Evolutionary conservation across 2,888 invertebrate genomes (phyloP).

Genomic region (Mechanitis messenoides): DNA sequence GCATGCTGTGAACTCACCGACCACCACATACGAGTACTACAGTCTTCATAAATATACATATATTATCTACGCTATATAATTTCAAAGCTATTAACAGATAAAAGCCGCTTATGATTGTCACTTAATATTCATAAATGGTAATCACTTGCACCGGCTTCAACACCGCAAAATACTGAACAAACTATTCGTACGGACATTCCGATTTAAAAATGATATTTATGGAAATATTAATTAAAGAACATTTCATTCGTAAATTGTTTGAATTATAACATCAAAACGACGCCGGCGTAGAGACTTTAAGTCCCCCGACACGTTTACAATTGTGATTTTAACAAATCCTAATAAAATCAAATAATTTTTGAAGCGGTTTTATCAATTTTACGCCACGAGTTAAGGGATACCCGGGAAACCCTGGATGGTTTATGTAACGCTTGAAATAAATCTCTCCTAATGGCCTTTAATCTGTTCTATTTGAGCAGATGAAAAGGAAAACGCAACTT

Average conservation of each 20-base stretch:
- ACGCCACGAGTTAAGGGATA: background rate
- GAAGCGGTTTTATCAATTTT: constrained; percentile 5
- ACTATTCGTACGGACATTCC: constrained; percentile 13
- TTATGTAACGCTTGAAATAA: constrained; percentile 5
- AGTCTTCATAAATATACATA: constrained; percentile 1
- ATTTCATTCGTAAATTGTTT: constrained; percentile 17
- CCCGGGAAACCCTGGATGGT: background rate
- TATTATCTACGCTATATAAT: background rate
- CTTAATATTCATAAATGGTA: constrained; percentile 6
- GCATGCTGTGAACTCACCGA: constrained; percentile 3
- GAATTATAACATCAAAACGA: constrained; percentile 21
- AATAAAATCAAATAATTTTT: no score
- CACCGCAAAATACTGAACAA: constrained; percentile 19
- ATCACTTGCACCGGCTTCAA: constrained; percentile 9
- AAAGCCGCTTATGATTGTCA: constrained; percentile 2
- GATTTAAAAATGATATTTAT: constrained; percentile 18
- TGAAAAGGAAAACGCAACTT: constrained; percentile 1
- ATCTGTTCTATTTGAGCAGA: constrained; percentile 13
- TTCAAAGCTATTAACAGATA: constrained; percentile 5
- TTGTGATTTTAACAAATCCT: constrained; percentile 11
- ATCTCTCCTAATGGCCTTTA: constrained; percentile 14
- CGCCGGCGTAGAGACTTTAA: constrained; percentile 18
- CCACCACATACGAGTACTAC: background rate
- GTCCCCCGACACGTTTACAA: constrained; percentile 18
- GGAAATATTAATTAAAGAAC: constrained; percentile 19